Conservation (phyloP, 1,140 invertebrate genomes). For the Cotesia chilonis region DNA sequence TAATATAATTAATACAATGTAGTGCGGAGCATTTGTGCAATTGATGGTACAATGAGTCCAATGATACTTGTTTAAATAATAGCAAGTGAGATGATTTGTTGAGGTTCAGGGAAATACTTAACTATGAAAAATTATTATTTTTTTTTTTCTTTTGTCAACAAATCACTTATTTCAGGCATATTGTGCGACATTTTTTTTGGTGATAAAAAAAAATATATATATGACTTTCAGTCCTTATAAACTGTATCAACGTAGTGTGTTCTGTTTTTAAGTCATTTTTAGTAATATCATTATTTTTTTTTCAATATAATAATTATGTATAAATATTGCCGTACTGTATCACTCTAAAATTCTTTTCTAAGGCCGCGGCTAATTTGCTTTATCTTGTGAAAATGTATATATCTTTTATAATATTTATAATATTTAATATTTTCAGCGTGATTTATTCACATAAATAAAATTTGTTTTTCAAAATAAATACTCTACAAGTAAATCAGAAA, state of each 20-base stretch:
- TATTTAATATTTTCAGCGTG: conserved; percentile 35
- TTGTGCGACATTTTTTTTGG: conserved; percentile 22
- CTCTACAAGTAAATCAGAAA: background rate
- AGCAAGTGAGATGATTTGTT: conserved; percentile 10
- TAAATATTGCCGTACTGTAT: conserved; percentile 26
- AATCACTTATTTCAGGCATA: background rate
- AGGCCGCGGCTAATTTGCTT: background rate
- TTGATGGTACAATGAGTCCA: background rate
- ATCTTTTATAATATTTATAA: conserved; percentile 13
- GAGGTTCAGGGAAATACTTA: conserved; percentile 38
- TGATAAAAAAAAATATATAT: background rate
- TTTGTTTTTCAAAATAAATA: conserved; percentile 7
- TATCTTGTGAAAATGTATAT: too few species aligned
- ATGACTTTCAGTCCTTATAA: background rate
- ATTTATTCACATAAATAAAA: background rate
- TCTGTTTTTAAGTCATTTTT: conserved; percentile 9
- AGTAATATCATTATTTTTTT: conserved; percentile 31
- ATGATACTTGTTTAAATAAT: conserved; percentile 1
- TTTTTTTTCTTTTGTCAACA: conserved; percentile 18
- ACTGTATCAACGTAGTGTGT: background rate
- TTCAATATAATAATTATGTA: conserved; percentile 16
- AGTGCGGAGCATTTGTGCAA: conserved; percentile 15
- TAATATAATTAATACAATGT: background rate
- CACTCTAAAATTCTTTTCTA: background rate
- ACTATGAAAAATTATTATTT: conserved; percentile 1